Conservation (phyloP, 2,797 vertebrate species). For the Glyptemys insculpta region DNA sequence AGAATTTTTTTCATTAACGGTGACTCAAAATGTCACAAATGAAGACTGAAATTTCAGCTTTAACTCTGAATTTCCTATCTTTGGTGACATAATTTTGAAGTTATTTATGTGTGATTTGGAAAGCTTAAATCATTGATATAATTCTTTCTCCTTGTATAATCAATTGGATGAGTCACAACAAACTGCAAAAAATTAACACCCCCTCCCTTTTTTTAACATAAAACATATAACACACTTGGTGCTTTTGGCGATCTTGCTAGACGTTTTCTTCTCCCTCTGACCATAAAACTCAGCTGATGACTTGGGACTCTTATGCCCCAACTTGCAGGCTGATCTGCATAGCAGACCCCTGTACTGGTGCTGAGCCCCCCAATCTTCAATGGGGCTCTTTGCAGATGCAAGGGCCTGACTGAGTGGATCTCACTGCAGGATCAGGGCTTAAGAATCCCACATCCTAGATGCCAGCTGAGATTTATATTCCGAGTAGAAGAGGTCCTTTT, state of each 20-base stretch:
- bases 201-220: background rate
- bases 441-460: background rate
- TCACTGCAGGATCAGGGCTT: background rate
- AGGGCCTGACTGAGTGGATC: background rate
- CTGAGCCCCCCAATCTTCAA: background rate
- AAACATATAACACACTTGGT: background rate
- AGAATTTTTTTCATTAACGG: conserved; percentile 7
- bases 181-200: background rate
- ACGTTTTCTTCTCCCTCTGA: background rate
- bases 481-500: background rate
- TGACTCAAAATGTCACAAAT: conserved; percentile 49
- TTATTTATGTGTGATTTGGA: conserved; percentile 48
- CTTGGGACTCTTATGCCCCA: background rate
- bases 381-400: background rate
- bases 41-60: conserved; percentile 48
- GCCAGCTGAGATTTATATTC: background rate
- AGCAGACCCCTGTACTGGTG: background rate
- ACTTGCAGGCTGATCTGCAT: background rate
- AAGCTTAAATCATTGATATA: conserved; percentile 57
- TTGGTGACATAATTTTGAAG: conserved; percentile 38
- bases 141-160: conserved; percentile 48
- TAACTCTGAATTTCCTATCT: conserved; percentile 54
- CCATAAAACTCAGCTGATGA: background rate
- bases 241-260: background rate
- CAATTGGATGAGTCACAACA: background rate